These are phyloP conservation scores for Misgurnus mizolepis DNA, from an alignment of 2,113 vertebrate species.

Conservation along the genomic window DNA sequence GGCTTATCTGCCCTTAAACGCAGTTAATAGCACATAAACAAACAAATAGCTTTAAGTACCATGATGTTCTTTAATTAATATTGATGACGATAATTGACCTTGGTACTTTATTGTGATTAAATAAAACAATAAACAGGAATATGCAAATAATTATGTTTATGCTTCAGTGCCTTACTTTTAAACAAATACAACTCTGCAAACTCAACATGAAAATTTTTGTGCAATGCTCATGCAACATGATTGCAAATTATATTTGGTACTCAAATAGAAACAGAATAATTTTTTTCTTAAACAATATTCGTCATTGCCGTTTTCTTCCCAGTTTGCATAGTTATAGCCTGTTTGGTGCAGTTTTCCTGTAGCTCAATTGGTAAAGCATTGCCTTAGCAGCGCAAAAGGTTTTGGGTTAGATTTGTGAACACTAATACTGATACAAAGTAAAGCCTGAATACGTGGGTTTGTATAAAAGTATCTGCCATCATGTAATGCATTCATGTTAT, in stretches of 20 bases:
- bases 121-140: slow-evolving; percentile 58
- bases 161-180: slow-evolving; percentile 42
- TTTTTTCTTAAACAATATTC: neutral
- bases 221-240: slow-evolving; percentile 2
- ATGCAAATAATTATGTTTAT: slow-evolving; percentile 45
- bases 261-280: slow-evolving; percentile 9
- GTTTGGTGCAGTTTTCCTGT: no score
- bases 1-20: slow-evolving; percentile 68
- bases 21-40: slow-evolving; percentile 71
- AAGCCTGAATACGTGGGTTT: no score
- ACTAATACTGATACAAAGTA: no score
- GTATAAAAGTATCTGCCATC: no score
- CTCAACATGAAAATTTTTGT: slow-evolving; percentile 48
- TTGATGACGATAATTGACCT: slow-evolving; percentile 69
- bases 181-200: slow-evolving; percentile 48
- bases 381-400: no score
- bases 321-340: no score
- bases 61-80: slow-evolving; percentile 65
- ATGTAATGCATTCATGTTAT: no score
- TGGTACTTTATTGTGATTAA: slow-evolving; percentile 74
- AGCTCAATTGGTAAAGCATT: no score
- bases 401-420: no score
- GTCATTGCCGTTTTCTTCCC: neutral
- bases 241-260: slow-evolving; percentile 8
- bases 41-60: slow-evolving; percentile 72